These are phyloP conservation scores for Axis porcinus DNA, from an alignment of 2,113 vertebrate genomes.

Conservation along the genomic window DNA sequence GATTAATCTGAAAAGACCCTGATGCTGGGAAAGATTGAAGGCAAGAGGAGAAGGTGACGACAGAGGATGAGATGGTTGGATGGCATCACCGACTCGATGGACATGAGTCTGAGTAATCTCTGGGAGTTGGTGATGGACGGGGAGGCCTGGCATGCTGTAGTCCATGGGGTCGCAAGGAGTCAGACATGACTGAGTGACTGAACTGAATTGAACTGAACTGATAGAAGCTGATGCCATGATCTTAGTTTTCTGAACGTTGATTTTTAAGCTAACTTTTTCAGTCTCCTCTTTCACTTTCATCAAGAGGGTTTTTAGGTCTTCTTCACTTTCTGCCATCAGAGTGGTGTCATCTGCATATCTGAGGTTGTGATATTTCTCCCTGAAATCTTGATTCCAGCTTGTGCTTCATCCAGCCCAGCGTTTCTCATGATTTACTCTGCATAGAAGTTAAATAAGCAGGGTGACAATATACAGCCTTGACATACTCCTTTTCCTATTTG, in stretches of 20 bases:
- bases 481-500: neutral
- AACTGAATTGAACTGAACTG: neutral
- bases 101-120: neutral
- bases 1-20: neutral
- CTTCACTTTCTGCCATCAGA: neutral
- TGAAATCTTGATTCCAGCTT: neutral
- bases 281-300: neutral
- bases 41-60: rapidly evolving
- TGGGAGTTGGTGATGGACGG: neutral
- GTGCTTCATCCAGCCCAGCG: neutral
- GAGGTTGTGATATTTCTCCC: neutral
- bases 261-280: neutral
- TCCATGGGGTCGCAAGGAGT: neutral
- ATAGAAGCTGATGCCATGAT: neutral
- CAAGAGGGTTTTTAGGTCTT: neutral
- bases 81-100: neutral
- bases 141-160: neutral
- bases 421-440: neutral
- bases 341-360: neutral
- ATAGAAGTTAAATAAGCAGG: neutral
- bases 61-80: neutral
- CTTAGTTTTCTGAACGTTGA: neutral
- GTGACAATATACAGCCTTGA: neutral
- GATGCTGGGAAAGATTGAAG: neutral
- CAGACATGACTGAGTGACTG: rapidly evolving